Conservation (phyloP, 2,888 invertebrate species). For the Lithophane leautieri region DNA sequence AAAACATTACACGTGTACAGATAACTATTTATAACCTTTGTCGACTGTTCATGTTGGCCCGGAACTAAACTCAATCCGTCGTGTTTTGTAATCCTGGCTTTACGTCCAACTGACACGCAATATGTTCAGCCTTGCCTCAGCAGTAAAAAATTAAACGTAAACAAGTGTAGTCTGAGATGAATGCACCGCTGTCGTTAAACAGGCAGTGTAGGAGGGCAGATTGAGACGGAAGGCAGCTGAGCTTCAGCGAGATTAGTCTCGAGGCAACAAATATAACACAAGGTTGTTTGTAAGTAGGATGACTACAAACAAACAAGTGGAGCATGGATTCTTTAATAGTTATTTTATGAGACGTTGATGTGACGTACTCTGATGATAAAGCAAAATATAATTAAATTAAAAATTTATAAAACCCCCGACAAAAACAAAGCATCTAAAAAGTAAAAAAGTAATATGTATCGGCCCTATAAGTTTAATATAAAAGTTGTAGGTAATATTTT, state of each 20-base stretch:
- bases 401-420: too few species aligned
- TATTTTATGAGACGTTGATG: background rate
- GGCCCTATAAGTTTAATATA: too few species aligned
- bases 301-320: background rate
- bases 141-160: background rate
- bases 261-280: background rate
- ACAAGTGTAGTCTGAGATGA: constrained; percentile 17
- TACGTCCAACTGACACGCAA: background rate
- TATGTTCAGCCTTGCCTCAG: background rate
- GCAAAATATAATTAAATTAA: too few species aligned
- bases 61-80: background rate
- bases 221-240: background rate
- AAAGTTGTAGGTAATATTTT: too few species aligned
- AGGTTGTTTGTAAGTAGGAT: background rate
- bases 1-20: background rate
- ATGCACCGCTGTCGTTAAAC: constrained; percentile 19
- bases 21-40: background rate
- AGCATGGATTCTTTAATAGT: background rate
- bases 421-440: too few species aligned
- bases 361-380: background rate
- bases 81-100: background rate
- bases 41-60: background rate
- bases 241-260: background rate
- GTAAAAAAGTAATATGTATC: too few species aligned
- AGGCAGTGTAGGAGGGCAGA: background rate